These are phyloP conservation scores for Anastatus disparis DNA, from an alignment of 1,140 invertebrate genomes.

Conservation along the genomic window DNA sequence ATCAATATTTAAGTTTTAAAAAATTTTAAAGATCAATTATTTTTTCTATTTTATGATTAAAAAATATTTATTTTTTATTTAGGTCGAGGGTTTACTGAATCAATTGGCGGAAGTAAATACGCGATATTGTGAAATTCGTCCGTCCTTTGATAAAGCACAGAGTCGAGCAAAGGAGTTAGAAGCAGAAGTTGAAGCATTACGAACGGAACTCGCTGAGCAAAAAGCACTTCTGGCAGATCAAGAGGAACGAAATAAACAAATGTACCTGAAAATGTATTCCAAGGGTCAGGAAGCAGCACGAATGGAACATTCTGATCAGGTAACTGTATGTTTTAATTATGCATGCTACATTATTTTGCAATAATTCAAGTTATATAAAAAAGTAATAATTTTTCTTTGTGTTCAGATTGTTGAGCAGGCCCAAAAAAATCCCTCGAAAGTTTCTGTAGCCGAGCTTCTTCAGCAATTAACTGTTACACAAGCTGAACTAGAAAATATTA, in stretches of 20 bases:
- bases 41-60: too few species aligned
- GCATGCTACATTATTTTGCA: too few species aligned
- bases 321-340: too few species aligned
- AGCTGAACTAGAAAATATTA: constrained; percentile 84
- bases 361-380: too few species aligned
- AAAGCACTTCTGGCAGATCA: constrained; percentile 69
- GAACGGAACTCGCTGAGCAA: constrained; percentile 69
- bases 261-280: constrained; percentile 85
- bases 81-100: constrained; percentile 77
- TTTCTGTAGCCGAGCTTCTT: constrained; percentile 80
- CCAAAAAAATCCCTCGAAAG: constrained; percentile 63
- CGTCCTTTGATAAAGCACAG: constrained; percentile 70
- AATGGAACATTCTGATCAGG: constrained; percentile 74
- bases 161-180: constrained; percentile 75
- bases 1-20: too few species aligned
- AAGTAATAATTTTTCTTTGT: neutral
- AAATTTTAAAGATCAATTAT: too few species aligned
- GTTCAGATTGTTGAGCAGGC: constrained; percentile 72
- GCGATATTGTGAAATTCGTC: constrained; percentile 74
- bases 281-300: constrained; percentile 82
- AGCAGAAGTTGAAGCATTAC: constrained; percentile 75
- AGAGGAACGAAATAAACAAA: constrained; percentile 79
- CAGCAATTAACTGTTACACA: constrained; percentile 83
- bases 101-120: constrained; percentile 83
- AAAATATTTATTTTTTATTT: too few species aligned